phyloP scores from a whole-genome alignment of 2,797 vertebrate genomes.

The Euphonia xanthogaster region DNA sequence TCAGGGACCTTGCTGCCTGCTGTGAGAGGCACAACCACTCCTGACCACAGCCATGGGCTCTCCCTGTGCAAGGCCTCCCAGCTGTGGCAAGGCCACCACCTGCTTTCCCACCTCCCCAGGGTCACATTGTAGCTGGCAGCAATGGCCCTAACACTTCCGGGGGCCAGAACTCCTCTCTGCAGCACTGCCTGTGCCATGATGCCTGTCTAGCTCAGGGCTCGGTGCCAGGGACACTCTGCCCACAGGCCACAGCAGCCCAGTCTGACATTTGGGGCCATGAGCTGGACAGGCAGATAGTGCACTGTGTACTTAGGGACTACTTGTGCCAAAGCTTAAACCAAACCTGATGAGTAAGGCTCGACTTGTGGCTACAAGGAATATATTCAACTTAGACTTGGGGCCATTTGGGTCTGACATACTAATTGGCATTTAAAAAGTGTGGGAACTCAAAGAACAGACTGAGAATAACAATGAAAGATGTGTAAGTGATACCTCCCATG shows the following conservation, averaged over 20 bases:
- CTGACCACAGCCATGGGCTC: rapidly evolving
- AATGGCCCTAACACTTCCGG: background rate
- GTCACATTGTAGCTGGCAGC: rapidly evolving
- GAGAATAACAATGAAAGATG: background rate
- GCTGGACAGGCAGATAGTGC: background rate
- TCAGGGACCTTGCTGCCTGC: background rate
- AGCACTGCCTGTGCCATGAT: background rate
- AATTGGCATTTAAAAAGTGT: background rate
- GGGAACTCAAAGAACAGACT: background rate
- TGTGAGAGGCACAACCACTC: background rate
- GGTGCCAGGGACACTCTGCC: background rate
- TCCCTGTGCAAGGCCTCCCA: background rate
- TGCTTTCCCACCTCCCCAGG: background rate
- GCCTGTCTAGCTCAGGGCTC: background rate
- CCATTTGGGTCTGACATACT: background rate
- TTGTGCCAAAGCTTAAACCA: background rate
- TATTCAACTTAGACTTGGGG: rapidly evolving
- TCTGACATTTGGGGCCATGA: rapidly evolving
- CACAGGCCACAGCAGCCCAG: background rate
- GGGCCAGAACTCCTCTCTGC: background rate
- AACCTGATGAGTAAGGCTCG: background rate
- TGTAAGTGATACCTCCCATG: background rate
- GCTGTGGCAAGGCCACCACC: background rate
- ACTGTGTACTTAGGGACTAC: background rate
- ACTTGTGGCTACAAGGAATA: background rate